Percentiles rank a stretch among this genome's conserved stretches.
Conservation (phyloP, 2,888 invertebrate species). For the Dynastes grantii region DNA sequence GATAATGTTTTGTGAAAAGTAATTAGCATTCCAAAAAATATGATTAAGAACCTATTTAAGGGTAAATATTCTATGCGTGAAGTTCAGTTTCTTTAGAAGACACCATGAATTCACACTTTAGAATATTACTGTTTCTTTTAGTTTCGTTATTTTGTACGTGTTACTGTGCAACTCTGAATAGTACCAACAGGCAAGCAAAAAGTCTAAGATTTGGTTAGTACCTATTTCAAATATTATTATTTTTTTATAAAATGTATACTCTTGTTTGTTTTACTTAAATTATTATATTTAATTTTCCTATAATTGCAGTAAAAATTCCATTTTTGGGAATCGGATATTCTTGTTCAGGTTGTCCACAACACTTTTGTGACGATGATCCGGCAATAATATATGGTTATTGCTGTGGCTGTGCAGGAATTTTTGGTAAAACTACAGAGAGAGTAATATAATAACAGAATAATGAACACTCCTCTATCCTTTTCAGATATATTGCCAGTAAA, state of each 20-base stretch:
- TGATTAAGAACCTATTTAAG: constrained; percentile 9
- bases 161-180: neutral
- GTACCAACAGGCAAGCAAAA: neutral
- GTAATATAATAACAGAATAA: too few relatives aligned
- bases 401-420: constrained; percentile 75
- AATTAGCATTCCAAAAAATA: constrained; percentile 28
- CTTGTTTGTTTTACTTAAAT: too few relatives aligned
- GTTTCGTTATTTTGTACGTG: constrained; percentile 1
- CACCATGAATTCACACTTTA: neutral
- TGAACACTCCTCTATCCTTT: neutral
- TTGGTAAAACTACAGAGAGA: constrained; percentile 68
- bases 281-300: neutral
- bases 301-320: constrained; percentile 71
- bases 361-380: constrained; percentile 75
- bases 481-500: constrained; percentile 74
- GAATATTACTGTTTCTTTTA: neutral
- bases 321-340: constrained; percentile 72
- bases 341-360: constrained; percentile 75
- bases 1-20: neutral
- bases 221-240: neutral
- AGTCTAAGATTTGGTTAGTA: constrained; percentile 8
- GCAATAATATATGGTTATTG: constrained; percentile 78
- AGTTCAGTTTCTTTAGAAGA: constrained; percentile 13
- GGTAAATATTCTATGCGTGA: constrained; percentile 1
- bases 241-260: neutral